Base-by-base conservation (phyloP, 2,797 vertebrate genomes). In the Oreochromis mossambicus region DNA sequence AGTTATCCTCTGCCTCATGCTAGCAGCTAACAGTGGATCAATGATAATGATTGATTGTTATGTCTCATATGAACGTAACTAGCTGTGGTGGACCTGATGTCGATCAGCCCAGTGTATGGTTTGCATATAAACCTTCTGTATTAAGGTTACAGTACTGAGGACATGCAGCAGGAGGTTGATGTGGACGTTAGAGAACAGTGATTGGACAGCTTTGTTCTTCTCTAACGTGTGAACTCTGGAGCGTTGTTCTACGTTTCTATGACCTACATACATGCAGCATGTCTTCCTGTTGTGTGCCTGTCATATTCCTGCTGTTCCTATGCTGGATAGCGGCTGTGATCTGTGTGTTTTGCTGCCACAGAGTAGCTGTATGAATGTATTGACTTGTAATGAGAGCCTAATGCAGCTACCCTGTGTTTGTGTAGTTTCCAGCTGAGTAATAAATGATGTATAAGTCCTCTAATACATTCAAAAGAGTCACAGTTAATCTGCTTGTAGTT, bases 351-450 rank as follows among this genome's bases (percentile, higher is more conserved):
- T 73, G 79, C 81, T 82, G 78, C 7, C 29, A 26, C 77, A 52
- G 21, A 83, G 80, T 55, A 36, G 84, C 54, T 68, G 17, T 76
- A 87, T 55, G 68, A 48, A 84, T 43, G 55, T 2, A 48, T 13
- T 13, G 86, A 83, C 75, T 36, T 89, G 82, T 89, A 89, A 87
- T 41, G 14, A 80, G 82, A 88, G 80, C 79, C 79, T 86, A 41
- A 82, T 63, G 58, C 78, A 85, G 79, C 68, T 43, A 24, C 11
- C 5, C 58, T 51, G 43, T 51, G 52, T 36, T 55, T 32, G 36
- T 46, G 77, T 79, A 2, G 56, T 61, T 86, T 76, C 41, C 48
- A 78, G 70, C 38, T 73, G 15, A 81, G 5, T 32, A 19, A 63
- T 48, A 14, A 36, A 75, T 34, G 48, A n/a, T 73, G 43, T 26